Conservation (phyloP, 1,140 invertebrate genomes). For the Macrotrachela quadricornifera region DNA sequence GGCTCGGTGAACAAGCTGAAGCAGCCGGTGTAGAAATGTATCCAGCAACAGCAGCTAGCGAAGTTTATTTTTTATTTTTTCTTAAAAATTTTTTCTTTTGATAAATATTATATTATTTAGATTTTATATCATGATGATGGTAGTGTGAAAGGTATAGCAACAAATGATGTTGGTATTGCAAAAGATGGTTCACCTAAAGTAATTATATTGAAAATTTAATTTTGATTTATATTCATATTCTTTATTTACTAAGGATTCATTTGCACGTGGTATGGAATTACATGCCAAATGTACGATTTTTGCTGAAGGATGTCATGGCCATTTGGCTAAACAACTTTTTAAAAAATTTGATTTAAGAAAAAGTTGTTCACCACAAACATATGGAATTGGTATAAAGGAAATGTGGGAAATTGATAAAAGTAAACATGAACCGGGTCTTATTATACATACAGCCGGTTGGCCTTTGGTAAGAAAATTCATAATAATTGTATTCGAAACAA, state of each 20-base stretch:
- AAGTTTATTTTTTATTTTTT: conserved; percentile 28
- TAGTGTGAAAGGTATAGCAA: conserved; percentile 84
- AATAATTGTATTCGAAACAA: not conserved
- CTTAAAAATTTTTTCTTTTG: not conserved
- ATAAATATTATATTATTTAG: conserved; percentile 16
- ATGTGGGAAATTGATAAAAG: conserved; percentile 81
- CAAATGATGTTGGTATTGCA: conserved; percentile 89
- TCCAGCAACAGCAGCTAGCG: conserved; percentile 73
- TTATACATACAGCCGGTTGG: conserved; percentile 95
- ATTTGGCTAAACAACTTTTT: conserved; percentile 72
- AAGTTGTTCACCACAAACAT: conserved; percentile 68
- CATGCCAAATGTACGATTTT: conserved; percentile 93
- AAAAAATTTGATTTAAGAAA: conserved; percentile 60
- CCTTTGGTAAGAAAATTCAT: conserved; percentile 42
- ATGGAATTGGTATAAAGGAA: conserved; percentile 98
- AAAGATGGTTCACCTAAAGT: conserved; percentile 93
- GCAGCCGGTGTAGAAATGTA: conserved; percentile 91
- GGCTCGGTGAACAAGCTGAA: conserved; percentile 90
- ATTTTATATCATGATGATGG: conserved; percentile 75
- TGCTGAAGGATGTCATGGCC: conserved; percentile 93
- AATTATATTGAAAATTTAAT: conserved; percentile 1
- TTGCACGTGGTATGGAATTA: conserved; percentile 92
- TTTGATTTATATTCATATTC: not conserved
- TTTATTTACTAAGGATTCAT: conserved; percentile 43
- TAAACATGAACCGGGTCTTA: conserved; percentile 65